phyloP scores from a whole-genome alignment of 2,797 vertebrate species.

The Cygnus olor region DNA sequence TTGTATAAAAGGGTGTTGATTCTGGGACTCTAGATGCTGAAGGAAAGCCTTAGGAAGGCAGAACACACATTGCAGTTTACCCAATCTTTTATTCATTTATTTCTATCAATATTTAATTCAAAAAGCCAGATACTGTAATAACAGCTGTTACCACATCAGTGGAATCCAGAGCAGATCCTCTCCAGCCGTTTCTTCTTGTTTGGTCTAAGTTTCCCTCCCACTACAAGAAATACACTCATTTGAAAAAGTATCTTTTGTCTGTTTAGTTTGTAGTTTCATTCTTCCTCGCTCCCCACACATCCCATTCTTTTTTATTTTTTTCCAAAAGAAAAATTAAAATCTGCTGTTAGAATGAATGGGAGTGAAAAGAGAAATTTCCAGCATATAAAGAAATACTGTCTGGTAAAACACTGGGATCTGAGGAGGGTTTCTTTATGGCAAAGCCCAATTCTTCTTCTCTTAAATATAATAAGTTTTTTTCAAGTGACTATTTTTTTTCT shows the following conservation, averaged over 20 bases:
- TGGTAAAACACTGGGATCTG: not conserved
- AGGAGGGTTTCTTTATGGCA: not conserved
- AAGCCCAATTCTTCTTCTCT: not conserved
- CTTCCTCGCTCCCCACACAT: not conserved
- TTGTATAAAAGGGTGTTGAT: slow-evolving; percentile 48
- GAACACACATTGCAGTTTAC: slow-evolving; percentile 26
- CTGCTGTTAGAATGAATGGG: slow-evolving; percentile 27
- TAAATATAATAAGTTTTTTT: not conserved
- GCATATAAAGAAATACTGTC: not conserved
- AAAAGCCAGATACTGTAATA: not conserved
- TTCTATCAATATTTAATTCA: slow-evolving; percentile 45
- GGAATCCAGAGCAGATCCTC: not conserved
- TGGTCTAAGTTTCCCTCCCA: slow-evolving; percentile 29
- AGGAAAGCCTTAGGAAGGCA: slow-evolving; percentile 18
- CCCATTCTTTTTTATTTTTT: not conserved
- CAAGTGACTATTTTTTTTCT: not conserved
- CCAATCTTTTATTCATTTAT: slow-evolving; percentile 27
- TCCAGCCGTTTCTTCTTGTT: slow-evolving; percentile 16
- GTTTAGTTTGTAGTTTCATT: not conserved
- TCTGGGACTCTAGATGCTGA: slow-evolving; percentile 22
- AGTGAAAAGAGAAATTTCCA: slow-evolving; percentile 1
- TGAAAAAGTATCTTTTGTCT: slow-evolving; percentile 36
- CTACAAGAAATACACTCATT: not conserved
- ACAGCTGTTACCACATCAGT: slow-evolving; percentile 26
- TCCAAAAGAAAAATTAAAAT: not conserved